A percentile compares a stretch with the other conserved stretches of the same genome.
Evolutionary conservation across 2,113 vertebrate genomes (phyloP).

Genomic region (Osmerus mordax): DNA sequence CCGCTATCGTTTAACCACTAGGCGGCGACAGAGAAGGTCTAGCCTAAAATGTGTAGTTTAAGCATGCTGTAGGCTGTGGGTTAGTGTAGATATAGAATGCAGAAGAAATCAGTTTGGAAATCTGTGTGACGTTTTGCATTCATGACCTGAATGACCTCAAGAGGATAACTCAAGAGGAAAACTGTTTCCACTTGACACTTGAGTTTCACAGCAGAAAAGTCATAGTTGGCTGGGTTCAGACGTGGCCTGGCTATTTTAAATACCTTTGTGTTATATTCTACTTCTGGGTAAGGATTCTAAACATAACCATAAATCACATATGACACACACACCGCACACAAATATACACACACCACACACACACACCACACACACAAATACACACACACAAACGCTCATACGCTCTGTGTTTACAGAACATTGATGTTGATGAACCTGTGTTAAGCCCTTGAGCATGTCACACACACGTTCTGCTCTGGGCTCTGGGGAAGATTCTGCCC

Average conservation of each 20-base stretch:
- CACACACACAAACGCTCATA: conserved; percentile 17
- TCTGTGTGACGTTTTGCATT: too few relatives aligned
- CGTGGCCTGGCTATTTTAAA: conserved; percentile 32
- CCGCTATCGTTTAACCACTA: conserved; percentile 37
- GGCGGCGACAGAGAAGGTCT: conserved; percentile 47
- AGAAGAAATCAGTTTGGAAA: too few relatives aligned
- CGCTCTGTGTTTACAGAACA: conserved; percentile 66
- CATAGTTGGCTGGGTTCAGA: conserved; percentile 21
- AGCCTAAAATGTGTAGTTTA: too few relatives aligned
- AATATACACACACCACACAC: conserved; percentile 8
- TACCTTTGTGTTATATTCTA: conserved; percentile 13
- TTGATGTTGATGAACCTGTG: conserved; percentile 48
- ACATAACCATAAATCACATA: conserved; percentile 17
- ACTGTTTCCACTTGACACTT: too few relatives aligned
- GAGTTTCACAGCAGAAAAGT: not conserved
- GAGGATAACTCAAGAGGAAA: too few relatives aligned
- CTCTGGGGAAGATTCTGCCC: conserved; percentile 41
- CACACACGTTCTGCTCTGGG: conserved; percentile 29
- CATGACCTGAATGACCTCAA: too few relatives aligned
- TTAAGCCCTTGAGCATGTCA: conserved; percentile 55
- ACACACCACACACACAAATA: conserved; percentile 13
- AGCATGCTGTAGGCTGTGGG: too few relatives aligned
- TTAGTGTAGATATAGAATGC: too few relatives aligned
- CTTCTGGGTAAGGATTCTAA: conserved; percentile 26
- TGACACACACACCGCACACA: not conserved